phyloP scores from a whole-genome alignment of 1,140 invertebrate species.

The Nylanderia fulva region DNA sequence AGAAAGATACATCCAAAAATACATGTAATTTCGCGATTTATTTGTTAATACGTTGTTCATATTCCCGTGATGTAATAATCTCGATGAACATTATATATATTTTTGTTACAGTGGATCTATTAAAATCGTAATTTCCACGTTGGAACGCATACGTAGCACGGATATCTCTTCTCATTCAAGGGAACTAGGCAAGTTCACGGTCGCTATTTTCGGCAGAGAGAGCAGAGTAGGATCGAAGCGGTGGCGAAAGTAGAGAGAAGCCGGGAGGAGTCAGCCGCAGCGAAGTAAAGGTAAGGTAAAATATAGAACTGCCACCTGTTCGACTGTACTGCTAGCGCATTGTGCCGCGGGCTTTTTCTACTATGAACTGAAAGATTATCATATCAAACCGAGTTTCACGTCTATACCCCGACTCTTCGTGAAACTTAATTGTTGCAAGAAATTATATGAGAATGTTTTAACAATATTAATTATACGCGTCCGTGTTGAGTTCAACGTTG shows the following conservation, averaged over 20 bases:
- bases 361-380: conserved; percentile 47
- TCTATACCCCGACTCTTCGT: conserved; percentile 36
- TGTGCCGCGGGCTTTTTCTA: conserved; percentile 60
- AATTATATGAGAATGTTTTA: conserved; percentile 50
- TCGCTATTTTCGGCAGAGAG: conserved; percentile 60
- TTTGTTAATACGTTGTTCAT: background rate
- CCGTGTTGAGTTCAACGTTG: conserved; percentile 39
- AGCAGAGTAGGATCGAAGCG: conserved; percentile 43
- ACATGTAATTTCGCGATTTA: background rate
- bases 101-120: background rate
- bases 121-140: conserved; percentile 3
- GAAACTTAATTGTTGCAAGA: conserved; percentile 59
- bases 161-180: conserved; percentile 46
- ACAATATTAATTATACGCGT: conserved; percentile 50
- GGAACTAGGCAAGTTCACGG: conserved; percentile 49
- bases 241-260: conserved; percentile 52
- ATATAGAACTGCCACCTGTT: conserved; percentile 63
- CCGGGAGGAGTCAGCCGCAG: conserved; percentile 45
- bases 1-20: background rate
- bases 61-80: background rate
- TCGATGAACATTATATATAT: background rate
- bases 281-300: conserved; percentile 59
- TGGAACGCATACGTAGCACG: background rate
- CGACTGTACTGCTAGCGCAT: conserved; percentile 58
- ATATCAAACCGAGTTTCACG: conserved; percentile 46